phyloP scores from a whole-genome alignment of 2,888 invertebrate species.

The Chrysodeixis includens region DNA sequence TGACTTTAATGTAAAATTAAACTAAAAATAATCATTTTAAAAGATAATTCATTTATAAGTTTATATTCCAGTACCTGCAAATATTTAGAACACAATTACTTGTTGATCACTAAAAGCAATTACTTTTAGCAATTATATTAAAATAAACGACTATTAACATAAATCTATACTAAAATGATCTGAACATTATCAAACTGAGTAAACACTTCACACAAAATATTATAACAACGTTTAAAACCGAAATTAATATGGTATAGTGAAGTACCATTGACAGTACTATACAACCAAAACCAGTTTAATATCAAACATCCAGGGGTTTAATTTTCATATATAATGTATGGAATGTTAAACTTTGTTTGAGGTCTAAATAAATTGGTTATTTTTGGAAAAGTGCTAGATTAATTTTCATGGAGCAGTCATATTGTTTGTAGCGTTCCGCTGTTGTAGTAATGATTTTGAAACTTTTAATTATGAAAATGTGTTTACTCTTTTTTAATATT shows the following conservation, averaged over 20 bases:
- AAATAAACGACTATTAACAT: not conserved
- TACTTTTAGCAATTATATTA: not conserved
- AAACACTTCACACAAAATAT: conserved; percentile 40
- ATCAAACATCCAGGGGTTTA: conserved; percentile 11
- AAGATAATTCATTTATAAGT: too few relatives aligned
- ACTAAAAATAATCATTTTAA: too few relatives aligned
- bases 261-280: conserved; percentile 36
- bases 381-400: conserved; percentile 13
- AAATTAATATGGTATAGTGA: conserved; percentile 29
- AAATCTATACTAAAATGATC: conserved; percentile 12
- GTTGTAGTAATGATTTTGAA: not conserved
- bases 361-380: conserved; percentile 10
- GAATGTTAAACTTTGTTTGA: not conserved
- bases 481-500: too few relatives aligned
- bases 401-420: conserved; percentile 11
- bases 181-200: conserved; percentile 23
- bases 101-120: not conserved
- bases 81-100: not conserved
- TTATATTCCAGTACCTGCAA: not conserved
- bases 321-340: not conserved
- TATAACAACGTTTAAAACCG: conserved; percentile 30
- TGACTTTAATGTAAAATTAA: too few relatives aligned
- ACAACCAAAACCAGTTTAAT: conserved; percentile 20
- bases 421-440: conserved; percentile 9
- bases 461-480: conserved; percentile 11